Evolutionary conservation across 2,797 vertebrate genomes (phyloP).

Genomic region (Mareca strepera): DNA sequence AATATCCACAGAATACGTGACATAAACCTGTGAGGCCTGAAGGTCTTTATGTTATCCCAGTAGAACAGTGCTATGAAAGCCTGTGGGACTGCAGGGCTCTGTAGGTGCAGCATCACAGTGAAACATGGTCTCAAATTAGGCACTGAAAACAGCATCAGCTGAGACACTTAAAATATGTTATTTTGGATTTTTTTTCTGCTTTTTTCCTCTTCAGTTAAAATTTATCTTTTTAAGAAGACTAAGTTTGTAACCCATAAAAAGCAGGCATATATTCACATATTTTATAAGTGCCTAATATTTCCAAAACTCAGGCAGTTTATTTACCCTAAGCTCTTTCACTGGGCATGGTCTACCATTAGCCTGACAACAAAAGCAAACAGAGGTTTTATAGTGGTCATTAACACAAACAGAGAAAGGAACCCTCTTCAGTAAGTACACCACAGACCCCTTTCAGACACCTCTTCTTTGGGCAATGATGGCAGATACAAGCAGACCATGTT

Average conservation of each 20-base stretch:
- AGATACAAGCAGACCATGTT: accelerated
- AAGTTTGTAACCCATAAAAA: not conserved
- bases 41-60: not conserved
- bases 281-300: not conserved
- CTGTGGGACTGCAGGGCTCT: not conserved
- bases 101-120: not conserved
- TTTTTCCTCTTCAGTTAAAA: not conserved
- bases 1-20: constrained; percentile 20
- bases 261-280: not conserved
- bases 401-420: not conserved
- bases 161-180: not conserved
- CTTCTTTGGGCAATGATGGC: not conserved
- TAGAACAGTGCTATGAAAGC: not conserved
- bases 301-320: not conserved
- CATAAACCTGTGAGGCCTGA: constrained; percentile 46
- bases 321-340: not conserved
- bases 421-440: not conserved
- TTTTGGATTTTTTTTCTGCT: not conserved
- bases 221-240: not conserved
- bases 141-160: not conserved
- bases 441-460: not conserved
- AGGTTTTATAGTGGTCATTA: not conserved
- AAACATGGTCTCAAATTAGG: not conserved
- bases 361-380: not conserved
- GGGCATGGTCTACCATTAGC: not conserved